A percentile compares a stretch with the other conserved stretches of the same genome.
These are phyloP conservation scores for Canis aureus DNA, from an alignment of 2,113 vertebrate species.

Conservation along the genomic window DNA sequence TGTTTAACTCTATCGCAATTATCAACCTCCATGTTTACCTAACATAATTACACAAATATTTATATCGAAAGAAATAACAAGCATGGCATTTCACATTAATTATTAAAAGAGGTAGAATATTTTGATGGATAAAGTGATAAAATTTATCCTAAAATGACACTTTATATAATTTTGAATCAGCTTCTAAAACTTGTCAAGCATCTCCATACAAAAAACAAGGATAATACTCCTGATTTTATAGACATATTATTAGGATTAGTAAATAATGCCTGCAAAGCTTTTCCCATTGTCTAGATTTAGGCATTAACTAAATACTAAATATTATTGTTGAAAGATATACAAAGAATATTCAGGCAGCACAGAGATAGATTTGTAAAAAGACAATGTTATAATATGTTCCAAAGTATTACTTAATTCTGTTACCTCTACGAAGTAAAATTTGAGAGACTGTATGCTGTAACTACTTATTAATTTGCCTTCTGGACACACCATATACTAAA, in stretches of 20 bases:
- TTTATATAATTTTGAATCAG: neutral
- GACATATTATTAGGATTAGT: neutral
- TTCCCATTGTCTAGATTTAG: slow-evolving; percentile 36
- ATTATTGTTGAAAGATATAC: neutral
- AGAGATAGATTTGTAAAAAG: neutral
- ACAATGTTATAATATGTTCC: neutral
- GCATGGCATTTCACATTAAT: neutral
- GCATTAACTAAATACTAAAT: slow-evolving; percentile 25
- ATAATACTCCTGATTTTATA: neutral
- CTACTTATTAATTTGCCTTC: neutral
- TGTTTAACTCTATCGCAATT: neutral
- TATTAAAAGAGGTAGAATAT: neutral
- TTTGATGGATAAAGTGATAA: neutral
- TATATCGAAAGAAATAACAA: neutral
- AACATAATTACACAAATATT: neutral
- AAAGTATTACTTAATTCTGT: neutral
- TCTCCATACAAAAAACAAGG: neutral
- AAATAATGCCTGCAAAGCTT: neutral
- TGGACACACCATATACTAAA: neutral
- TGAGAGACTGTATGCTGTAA: neutral
- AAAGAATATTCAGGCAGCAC: neutral
- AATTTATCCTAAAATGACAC: neutral
- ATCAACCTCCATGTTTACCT: neutral
- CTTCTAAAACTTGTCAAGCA: neutral
- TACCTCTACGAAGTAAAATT: neutral